Evolutionary conservation across 1,140 invertebrate genomes (phyloP).

Genomic region (Halictus rubicundus): DNA sequence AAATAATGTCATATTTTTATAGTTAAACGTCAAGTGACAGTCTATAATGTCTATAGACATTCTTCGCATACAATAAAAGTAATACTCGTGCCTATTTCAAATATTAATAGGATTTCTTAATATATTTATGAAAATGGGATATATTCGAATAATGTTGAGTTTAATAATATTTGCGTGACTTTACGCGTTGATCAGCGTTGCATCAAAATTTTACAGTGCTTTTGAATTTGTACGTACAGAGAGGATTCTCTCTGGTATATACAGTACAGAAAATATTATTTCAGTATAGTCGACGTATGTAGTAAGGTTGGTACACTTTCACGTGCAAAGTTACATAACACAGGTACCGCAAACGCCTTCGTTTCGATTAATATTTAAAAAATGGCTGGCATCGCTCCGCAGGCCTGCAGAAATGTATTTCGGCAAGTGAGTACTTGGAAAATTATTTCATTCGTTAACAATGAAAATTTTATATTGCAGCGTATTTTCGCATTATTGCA

Average conservation of each 20-base stretch:
- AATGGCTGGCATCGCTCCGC: conserved; percentile 73
- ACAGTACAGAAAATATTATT: too few species aligned
- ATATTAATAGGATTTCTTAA: background rate
- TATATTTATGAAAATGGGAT: background rate
- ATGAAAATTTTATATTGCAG: background rate
- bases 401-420: conserved; percentile 70
- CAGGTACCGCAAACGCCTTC: conserved; percentile 34
- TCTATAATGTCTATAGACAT: background rate
- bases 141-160: background rate
- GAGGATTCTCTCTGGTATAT: too few species aligned
- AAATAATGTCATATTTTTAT: conserved; percentile 28
- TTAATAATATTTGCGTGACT: background rate
- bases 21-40: background rate
- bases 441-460: background rate
- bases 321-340: conserved; percentile 52
- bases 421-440: conserved; percentile 65
- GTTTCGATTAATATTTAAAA: conserved; percentile 34
- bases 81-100: background rate
- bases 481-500: background rate
- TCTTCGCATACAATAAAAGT: background rate
- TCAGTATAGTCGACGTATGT: background rate
- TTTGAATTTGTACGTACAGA: background rate
- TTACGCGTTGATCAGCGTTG: background rate
- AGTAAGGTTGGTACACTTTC: conserved; percentile 28
- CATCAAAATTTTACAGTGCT: background rate